Conservation (phyloP, 2,797 vertebrate genomes). For the Epinephelus malabaricus region DNA sequence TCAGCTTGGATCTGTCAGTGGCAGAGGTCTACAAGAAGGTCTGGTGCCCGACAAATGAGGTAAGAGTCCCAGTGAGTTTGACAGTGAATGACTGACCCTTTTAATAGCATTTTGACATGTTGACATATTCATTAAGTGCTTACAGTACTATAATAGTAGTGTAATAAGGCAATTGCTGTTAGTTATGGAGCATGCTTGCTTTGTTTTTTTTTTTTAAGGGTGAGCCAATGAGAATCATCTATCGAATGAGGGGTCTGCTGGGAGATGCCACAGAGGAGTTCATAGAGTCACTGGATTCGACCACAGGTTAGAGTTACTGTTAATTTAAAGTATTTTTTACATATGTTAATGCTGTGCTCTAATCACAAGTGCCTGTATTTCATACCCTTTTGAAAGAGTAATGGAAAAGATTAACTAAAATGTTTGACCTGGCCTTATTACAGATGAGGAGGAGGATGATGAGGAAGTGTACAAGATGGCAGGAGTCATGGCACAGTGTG, state of each 20-base stretch:
- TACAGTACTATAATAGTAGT: not conserved
- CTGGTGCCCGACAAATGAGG: constrained; percentile 99
- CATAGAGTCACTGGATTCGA: constrained; percentile 97
- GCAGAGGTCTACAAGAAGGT: constrained; percentile 99
- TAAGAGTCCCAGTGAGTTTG: constrained; percentile 63
- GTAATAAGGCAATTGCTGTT: not conserved
- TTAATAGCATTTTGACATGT: not conserved
- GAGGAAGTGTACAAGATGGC: constrained; percentile 99
- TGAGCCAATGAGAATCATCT: constrained; percentile 99
- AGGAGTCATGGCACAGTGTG: constrained; percentile 98
- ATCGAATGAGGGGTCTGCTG: constrained; percentile 97
- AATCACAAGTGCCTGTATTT: not conserved
- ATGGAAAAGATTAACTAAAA: not conserved
- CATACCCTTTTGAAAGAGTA: no score
- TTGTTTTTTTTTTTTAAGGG: constrained; percentile 83
- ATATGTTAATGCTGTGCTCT: not conserved
- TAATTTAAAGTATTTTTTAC: not conserved
- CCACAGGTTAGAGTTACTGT: constrained; percentile 89
- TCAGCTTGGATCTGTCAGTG: constrained; percentile 97
- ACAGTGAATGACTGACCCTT: not conserved
- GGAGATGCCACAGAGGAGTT: constrained; percentile 99
- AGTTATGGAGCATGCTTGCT: not conserved
- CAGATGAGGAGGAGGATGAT: constrained; percentile 99
- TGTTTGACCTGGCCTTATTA: not conserved
- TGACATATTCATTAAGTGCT: not conserved